A percentile compares a stretch with the other conserved stretches of the same genome.
Evolutionary conservation across 2,797 vertebrate species (phyloP).

Genomic region (Tympanoctomys barrerae): DNA sequence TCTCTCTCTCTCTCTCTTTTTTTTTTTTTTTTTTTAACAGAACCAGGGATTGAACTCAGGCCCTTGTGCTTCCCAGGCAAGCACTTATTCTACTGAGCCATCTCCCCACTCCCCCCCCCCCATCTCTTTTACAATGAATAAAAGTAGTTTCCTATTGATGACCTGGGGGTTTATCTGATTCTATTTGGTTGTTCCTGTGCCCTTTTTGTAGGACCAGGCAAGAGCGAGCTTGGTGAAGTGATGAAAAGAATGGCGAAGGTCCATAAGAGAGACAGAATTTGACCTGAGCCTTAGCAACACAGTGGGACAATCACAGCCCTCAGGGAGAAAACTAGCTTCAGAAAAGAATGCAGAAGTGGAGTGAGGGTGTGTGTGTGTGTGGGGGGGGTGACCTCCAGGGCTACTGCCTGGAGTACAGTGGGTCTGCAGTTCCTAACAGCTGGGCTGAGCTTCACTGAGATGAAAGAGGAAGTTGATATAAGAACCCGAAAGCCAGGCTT

Average conservation of each 20-base stretch:
- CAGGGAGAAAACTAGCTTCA: background rate
- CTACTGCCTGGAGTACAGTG: background rate
- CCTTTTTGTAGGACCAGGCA: background rate
- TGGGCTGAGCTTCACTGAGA: background rate
- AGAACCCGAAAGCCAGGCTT: background rate
- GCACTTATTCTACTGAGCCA: too few species aligned
- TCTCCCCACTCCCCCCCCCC: too few species aligned
- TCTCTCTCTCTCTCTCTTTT: too few species aligned
- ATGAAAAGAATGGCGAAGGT: background rate
- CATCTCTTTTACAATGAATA: conserved; percentile 52
- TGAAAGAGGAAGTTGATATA: background rate
- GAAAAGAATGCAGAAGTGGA: background rate
- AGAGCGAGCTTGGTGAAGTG: conserved; percentile 1
- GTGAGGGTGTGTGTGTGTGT: too few species aligned
- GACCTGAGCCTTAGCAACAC: background rate
- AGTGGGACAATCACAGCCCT: background rate
- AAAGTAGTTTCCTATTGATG: conserved; percentile 12
- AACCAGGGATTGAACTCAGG: too few species aligned
- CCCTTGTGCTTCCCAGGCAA: too few species aligned
- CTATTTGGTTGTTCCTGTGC: background rate
- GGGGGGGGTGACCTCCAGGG: background rate
- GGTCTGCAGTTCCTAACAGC: background rate
- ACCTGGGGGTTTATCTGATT: conserved; percentile 23
- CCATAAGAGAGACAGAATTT: background rate
- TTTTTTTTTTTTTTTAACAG: too few species aligned